These are phyloP conservation scores for Arrhopalites spinosus DNA, from an alignment of 2,888 invertebrate genomes.

Conservation along the genomic window DNA sequence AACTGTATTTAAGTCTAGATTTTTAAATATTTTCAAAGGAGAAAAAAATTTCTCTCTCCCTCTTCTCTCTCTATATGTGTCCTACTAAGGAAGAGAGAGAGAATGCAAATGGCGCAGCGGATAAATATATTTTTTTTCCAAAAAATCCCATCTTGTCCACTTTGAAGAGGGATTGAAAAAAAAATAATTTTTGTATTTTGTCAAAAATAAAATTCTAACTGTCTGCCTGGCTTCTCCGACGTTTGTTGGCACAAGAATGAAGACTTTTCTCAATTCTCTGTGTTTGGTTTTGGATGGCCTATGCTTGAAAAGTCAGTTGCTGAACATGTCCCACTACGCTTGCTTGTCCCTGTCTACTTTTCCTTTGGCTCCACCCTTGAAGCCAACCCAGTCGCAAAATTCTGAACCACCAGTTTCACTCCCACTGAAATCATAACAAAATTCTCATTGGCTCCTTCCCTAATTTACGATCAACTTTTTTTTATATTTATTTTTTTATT, in stretches of 20 bases:
- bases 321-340: not conserved
- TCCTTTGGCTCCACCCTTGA: slow-evolving; percentile 38
- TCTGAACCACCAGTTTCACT: not conserved
- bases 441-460: too few relatives aligned
- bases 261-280: not conserved
- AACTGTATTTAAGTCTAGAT: not conserved
- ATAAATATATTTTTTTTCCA: not conserved
- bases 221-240: slow-evolving; percentile 39
- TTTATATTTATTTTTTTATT: not conserved
- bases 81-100: too few relatives aligned
- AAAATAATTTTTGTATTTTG: not conserved
- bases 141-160: not conserved
- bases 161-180: not conserved
- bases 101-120: slow-evolving; percentile 29
- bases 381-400: slow-evolving; percentile 32
- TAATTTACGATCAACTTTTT: not conserved
- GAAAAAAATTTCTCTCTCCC: not conserved
- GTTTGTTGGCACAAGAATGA: slow-evolving; percentile 55
- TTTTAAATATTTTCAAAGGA: too few relatives aligned
- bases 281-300: slow-evolving; percentile 45
- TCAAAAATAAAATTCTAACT: not conserved
- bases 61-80: not conserved
- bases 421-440: not conserved
- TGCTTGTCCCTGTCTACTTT: too few relatives aligned
- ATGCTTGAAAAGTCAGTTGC: slow-evolving; percentile 37